A percentile compares a stretch with the other conserved stretches of the same genome.
Evolutionary conservation across 30 jellyfish, hydroid and myxozoan species (phyloP).

Genomic region (Hydractinia echinata): DNA sequence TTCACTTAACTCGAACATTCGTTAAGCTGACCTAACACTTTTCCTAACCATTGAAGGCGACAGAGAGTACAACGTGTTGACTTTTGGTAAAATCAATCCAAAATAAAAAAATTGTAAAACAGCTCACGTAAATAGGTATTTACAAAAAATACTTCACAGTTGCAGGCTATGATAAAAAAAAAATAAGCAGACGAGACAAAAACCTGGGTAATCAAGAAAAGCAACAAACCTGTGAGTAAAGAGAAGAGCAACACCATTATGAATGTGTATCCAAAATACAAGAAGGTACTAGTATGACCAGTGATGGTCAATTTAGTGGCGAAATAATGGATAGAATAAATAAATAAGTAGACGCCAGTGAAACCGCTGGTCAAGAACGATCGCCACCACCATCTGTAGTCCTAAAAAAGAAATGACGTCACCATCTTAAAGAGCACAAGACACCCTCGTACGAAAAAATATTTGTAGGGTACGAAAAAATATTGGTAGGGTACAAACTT

Average conservation of each 20-base stretch:
- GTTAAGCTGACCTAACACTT: no score
- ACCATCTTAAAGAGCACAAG: not conserved
- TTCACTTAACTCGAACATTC: no score
- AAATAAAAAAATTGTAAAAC: no score
- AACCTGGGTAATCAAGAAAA: not conserved
- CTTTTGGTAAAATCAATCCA: no score
- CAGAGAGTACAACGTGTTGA: no score
- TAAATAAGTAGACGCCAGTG: constrained; percentile 84
- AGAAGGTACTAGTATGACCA: constrained; percentile 86
- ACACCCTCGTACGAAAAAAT: no score
- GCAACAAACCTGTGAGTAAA: constrained; percentile 69
- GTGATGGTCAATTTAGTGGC: constrained; percentile 69
- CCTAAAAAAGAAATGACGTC: constrained; percentile 36
- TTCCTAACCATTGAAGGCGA: no score
- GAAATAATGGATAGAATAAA: constrained; percentile 77
- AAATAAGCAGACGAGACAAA: no score
- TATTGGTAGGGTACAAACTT: no score
- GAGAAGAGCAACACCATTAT: constrained; percentile 88
- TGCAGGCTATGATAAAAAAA: no score
- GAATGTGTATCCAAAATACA: constrained; percentile 86
- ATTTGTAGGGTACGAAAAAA: not conserved
- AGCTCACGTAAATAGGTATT: no score
- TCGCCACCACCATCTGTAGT: constrained; percentile 98
- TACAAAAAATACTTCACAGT: no score
- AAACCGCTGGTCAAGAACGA: constrained; percentile 87